Evolutionary conservation across 2,113 vertebrate genomes (phyloP).

Genomic region (Solea senegalensis): DNA sequence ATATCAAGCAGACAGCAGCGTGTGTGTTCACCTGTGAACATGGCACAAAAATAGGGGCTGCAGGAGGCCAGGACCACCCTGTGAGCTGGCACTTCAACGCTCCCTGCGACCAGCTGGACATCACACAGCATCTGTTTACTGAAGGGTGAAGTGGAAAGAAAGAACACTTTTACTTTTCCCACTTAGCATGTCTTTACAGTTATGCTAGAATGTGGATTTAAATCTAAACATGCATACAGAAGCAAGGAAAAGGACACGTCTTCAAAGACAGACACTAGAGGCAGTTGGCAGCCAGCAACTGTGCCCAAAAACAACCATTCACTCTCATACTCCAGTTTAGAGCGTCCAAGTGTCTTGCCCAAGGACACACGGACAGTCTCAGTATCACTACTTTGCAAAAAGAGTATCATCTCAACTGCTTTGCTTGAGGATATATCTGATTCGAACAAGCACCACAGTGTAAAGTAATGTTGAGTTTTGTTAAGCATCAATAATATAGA

Average conservation of each 20-base stretch:
- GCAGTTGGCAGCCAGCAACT: no score
- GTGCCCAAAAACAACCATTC: no score
- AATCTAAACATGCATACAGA: background rate
- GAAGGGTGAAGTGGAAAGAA: slow-evolving; percentile 33
- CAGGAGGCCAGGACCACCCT: slow-evolving; percentile 92
- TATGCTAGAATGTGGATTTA: background rate
- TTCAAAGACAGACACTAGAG: no score
- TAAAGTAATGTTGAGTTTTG: no score
- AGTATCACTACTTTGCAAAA: no score
- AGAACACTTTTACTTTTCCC: background rate
- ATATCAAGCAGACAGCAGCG: background rate
- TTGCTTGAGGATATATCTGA: no score
- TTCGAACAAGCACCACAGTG: no score
- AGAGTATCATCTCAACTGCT: no score
- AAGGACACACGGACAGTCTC: no score
- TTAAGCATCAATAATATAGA: no score
- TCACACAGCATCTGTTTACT: slow-evolving; percentile 95
- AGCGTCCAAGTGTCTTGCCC: no score
- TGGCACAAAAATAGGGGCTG: slow-evolving; percentile 97
- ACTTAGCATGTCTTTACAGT: background rate
- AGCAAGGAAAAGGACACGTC: background rate
- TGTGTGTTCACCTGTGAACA: slow-evolving; percentile 92
- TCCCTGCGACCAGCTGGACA: slow-evolving; percentile 92
- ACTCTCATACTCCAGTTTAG: no score
- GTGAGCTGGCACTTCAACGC: slow-evolving; percentile 91